These are phyloP conservation scores for Tenebrosternarchus preto DNA, from an alignment of 2,113 vertebrate genomes.

Conservation along the genomic window DNA sequence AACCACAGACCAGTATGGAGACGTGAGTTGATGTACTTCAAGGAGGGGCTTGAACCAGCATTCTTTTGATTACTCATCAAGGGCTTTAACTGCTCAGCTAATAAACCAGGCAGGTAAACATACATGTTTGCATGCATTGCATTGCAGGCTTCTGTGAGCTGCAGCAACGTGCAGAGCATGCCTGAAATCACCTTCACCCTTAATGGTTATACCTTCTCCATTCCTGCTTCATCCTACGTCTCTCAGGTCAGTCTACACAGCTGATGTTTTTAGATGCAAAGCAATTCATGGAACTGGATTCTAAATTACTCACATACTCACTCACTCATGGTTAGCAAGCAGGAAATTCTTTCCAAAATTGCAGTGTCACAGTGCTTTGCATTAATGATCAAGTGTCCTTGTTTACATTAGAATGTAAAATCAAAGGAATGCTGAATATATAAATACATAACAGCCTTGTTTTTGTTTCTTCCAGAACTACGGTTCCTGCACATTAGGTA, in stretches of 20 bases:
- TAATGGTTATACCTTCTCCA: constrained; percentile 58
- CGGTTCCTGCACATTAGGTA: constrained; percentile 57
- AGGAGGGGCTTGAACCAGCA: too few species aligned
- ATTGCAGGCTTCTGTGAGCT: constrained; percentile 61
- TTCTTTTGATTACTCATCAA: too few species aligned
- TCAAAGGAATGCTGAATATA: background rate
- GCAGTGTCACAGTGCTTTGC: too few species aligned
- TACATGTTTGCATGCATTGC: constrained; percentile 4
- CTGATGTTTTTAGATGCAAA: background rate
- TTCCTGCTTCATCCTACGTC: constrained; percentile 62
- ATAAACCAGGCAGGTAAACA: background rate
- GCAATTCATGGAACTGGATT: background rate
- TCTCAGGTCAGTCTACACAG: constrained; percentile 51
- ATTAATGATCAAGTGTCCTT: too few species aligned
- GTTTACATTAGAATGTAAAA: background rate
- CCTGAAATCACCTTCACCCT: constrained; percentile 68
- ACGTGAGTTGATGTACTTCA: constrained; percentile 61
- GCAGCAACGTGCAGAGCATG: constrained; percentile 64
- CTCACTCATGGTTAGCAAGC: too few species aligned
- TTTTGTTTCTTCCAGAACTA: constrained; percentile 23
- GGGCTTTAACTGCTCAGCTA: too few species aligned
- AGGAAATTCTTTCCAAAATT: too few species aligned
- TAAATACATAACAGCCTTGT: background rate
- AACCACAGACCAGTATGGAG: constrained; percentile 58
- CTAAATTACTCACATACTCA: too few species aligned